These are phyloP conservation scores for Erythrocercus mccallii DNA, from an alignment of 2,113 vertebrate species.

Conservation along the genomic window DNA sequence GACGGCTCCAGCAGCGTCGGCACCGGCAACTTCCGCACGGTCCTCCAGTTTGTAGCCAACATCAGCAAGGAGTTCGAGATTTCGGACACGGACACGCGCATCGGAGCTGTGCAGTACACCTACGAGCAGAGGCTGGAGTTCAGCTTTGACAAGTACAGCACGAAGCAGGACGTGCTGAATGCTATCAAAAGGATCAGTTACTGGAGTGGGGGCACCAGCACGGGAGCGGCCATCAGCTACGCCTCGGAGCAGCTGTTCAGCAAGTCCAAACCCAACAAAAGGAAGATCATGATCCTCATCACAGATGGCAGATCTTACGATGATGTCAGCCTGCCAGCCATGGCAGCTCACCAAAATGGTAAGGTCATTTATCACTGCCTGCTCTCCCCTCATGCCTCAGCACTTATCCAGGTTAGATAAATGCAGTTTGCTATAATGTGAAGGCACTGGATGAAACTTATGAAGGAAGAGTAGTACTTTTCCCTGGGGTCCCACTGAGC, in stretches of 20 bases:
- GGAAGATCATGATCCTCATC: conserved; percentile 97
- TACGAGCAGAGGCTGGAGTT: conserved; percentile 97
- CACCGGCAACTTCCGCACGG: conserved; percentile 90
- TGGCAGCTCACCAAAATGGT: conserved; percentile 88
- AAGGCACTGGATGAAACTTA: background rate
- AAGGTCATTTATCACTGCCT: background rate
- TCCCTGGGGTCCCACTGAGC: background rate
- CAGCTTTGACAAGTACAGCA: conserved; percentile 84
- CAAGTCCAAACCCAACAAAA: conserved; percentile 95
- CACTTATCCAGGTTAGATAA: background rate
- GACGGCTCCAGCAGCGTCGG: conserved; percentile 98
- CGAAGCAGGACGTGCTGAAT: conserved; percentile 84
- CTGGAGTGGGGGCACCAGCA: conserved; percentile 98
- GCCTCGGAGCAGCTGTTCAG: conserved; percentile 91
- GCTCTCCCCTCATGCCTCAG: background rate
- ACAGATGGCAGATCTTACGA: conserved; percentile 96
- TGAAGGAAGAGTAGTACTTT: background rate
- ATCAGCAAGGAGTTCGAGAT: conserved; percentile 94
- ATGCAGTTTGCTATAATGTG: background rate
- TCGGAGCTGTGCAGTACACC: conserved; percentile 94
- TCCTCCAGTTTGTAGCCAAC: conserved; percentile 96
- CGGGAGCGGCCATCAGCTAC: conserved; percentile 91
- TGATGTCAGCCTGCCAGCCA: conserved; percentile 83
- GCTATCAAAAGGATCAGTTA: conserved; percentile 92
- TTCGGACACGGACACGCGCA: conserved; percentile 90